phyloP scores from a whole-genome alignment of 2,888 invertebrate genomes.

The Drosophila kambysellisi region DNA sequence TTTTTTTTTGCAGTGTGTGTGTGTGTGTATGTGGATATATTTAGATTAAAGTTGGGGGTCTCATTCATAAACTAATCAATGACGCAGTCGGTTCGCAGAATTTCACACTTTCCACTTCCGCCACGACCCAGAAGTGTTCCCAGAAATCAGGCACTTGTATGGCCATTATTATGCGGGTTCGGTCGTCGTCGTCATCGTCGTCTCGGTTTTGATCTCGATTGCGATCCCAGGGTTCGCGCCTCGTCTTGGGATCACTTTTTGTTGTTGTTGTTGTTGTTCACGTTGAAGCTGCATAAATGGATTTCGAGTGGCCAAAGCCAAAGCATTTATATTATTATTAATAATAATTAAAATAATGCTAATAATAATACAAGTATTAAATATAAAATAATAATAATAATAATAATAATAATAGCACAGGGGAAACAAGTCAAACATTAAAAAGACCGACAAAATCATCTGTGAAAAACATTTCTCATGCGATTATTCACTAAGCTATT shows the following conservation, averaged over 20 bases:
- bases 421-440: conserved; percentile 19
- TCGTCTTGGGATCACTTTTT: neutral
- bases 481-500: neutral
- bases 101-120: conserved; percentile 61
- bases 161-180: conserved; percentile 34
- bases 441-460: conserved; percentile 69
- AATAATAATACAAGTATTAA: neutral
- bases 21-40: conserved; percentile 10
- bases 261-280: neutral
- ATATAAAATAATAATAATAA: conserved; percentile 1
- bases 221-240: neutral
- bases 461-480: conserved; percentile 17
- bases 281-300: conserved; percentile 18
- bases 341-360: neutral
- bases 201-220: conserved; percentile 8
- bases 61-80: conserved; percentile 48
- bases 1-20: neutral
- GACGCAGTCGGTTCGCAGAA: conserved; percentile 54
- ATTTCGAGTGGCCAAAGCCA: conserved; percentile 13
- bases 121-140: conserved; percentile 53
- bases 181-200: neutral
- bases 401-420: conserved; percentile 5
- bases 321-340: neutral
- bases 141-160: conserved; percentile 51
- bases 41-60: conserved; percentile 3